Evolutionary conservation across 2,888 invertebrate species (phyloP), one percentile per base, ranked within the genome.

Genomic region (Sinopyrophorus schimmeli): DNA sequence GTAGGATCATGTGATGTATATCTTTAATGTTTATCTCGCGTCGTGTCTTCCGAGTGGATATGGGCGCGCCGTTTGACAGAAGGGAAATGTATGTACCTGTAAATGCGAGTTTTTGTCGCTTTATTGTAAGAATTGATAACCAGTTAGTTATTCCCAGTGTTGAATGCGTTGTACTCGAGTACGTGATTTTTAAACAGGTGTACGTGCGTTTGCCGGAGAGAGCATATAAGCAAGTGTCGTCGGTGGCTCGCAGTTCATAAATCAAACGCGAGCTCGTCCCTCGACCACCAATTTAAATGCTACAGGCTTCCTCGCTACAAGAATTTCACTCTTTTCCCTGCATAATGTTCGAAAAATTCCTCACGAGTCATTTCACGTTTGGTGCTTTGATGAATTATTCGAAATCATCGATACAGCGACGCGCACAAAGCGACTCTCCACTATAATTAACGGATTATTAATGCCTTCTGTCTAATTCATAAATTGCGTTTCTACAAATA

Each of bases 61-160:
- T 46, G 46, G 50, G 50, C 26, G 50, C 20, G 50, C 28, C 50
- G 34, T 43, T 38, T 39, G 44, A 38, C 43, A 50, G 34, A 28
- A 27, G 34, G 39, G 27, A 39, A 38, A 42, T 28, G 37, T 47
- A 41, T 48, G 43, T 31, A 23, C 37, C 26, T 37, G 43, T 21
- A 41, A 43, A 42, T 11, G 28, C 42, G 31, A 23, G 34, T 50
- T 50, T 50, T 50, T 50, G 31, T 28, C 39, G 31, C 43, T 50
- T 39, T 38, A 39, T 44, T 39, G 40, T 40, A 46, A 40, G 32
- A 46, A 50, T 46, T 44, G 44, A 50, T 50, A 44, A 46, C 50
- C 50, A 40, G 40, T 50, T 50, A 40, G 40, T 28, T 50, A 39
- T 39, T 15, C 30, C 35, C 31, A 27, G 16, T 40, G 47, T 40